Evolutionary conservation across 2,797 vertebrate species (phyloP), one percentile per base, ranked within the genome.

Genomic region (Numenius phaeopus): DNA sequence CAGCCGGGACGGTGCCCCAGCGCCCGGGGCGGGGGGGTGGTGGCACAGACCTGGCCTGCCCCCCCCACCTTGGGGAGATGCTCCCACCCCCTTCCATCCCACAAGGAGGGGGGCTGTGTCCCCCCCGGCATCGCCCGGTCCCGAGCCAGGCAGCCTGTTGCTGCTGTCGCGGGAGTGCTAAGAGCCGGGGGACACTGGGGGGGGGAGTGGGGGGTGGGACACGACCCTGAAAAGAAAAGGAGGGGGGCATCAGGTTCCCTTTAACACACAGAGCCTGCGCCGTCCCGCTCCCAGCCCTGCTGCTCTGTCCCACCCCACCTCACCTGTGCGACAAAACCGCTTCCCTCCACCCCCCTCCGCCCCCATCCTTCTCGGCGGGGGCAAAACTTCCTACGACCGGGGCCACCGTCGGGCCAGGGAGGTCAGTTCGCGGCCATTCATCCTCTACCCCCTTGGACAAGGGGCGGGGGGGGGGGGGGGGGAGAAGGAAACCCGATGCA

Each of bases 91-190:
- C 14, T 11, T 18, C 32, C 18, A 3, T 10, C 6, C 29, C 32
- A 23, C 37, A 22, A 30, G 11, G 21, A 37, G 19, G 26, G 64
- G 22, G 27, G 18, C 49, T 24, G 24, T 3, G 23, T 11, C 16
- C 39, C 46, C 46, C 46, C 20, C 23, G 10, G 46, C 34, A 27
- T 22, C 13, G 6, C 55, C 49, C 6, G 11, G 24, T 73, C 39
- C 77, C 24, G 19, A 79, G 14, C 62, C 22, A 10, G 18, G 39
- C 66, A 24, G 88, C 93, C 94, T 94, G 96, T 93, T 95, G 93
- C 90, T 92, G 83, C 59, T 39, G 8, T 7, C 10, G 12, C 24
- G 9, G 81, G 49, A 39, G 54, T 1, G 30, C 20, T 4, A 40
- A 37, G 49, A 64, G 19, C 58, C 14, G 32, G 39, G 39, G 64